Conservation (phyloP, 2,888 invertebrate species). For the Dyspetes luteomarginatus region DNA sequence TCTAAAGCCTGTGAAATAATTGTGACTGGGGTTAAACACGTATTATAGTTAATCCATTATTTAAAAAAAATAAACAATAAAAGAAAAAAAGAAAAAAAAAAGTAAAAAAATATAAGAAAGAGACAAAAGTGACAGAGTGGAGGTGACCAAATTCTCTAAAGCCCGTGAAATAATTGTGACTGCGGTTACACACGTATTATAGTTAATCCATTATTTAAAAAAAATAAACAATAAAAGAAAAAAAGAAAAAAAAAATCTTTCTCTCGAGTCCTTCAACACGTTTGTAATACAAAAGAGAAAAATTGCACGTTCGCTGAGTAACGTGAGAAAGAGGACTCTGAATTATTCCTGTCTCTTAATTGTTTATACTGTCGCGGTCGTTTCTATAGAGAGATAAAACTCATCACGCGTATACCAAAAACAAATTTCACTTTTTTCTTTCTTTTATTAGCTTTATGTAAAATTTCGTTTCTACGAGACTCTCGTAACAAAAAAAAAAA, state of each 20-base stretch:
- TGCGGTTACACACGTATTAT: slow-evolving; percentile 44
- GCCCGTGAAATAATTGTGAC: slow-evolving; percentile 61
- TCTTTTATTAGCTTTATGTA: slow-evolving; percentile 20
- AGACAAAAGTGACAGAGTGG: no score
- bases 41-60: slow-evolving; percentile 43
- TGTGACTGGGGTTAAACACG: slow-evolving; percentile 39
- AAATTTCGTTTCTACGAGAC: slow-evolving; percentile 20
- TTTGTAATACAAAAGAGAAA: slow-evolving; percentile 22
- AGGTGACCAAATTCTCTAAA: no score
- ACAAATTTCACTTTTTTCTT: slow-evolving; percentile 12
- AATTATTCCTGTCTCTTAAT: slow-evolving; percentile 8
- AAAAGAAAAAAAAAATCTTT: no score
- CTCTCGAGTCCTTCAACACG: slow-evolving; percentile 36
- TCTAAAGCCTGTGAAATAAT: slow-evolving; percentile 3
- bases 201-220: slow-evolving; percentile 32
- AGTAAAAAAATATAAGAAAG: no score
- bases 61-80: no score
- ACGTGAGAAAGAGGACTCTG: slow-evolving; percentile 55
- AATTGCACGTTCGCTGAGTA: slow-evolving; percentile 11
- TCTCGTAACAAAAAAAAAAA: not conserved
- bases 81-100: no score
- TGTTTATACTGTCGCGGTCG: slow-evolving; percentile 13
- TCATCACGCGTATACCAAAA: slow-evolving; percentile 1
- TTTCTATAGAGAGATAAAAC: slow-evolving; percentile 21
- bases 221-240: no score